Conservation (phyloP, 2,113 vertebrate species). For the Lathamus discolor region DNA sequence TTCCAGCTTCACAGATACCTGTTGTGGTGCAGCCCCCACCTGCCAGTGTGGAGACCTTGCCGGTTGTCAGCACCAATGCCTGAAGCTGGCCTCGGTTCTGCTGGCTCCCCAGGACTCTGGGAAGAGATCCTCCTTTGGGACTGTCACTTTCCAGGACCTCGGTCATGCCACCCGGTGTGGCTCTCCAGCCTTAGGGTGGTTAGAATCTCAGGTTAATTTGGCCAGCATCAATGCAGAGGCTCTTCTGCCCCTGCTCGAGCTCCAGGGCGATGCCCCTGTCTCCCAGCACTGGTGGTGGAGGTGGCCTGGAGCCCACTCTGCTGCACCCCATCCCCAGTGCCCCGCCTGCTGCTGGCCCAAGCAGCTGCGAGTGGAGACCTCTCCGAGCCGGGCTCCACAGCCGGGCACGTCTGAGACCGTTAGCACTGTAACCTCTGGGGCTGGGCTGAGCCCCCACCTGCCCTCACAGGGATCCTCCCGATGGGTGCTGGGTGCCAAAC, state of each 20-base stretch:
- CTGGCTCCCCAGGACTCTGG: background rate
- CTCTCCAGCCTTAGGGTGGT: background rate
- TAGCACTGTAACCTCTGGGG: constrained; percentile 48
- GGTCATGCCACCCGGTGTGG: accelerated
- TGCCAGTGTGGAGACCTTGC: background rate
- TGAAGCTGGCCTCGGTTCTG: background rate
- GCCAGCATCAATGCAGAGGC: background rate
- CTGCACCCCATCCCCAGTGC: background rate
- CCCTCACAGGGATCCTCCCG: background rate
- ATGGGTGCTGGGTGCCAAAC: constrained; percentile 2
- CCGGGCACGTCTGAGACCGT: background rate
- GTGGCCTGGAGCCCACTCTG: background rate
- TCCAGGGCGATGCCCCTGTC: background rate
- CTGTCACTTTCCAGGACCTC: background rate
- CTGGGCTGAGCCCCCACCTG: constrained; percentile 1
- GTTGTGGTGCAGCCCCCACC: background rate
- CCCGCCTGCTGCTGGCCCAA: background rate
- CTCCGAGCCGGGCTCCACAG: background rate
- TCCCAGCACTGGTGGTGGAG: background rate
- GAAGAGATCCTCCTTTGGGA: background rate
- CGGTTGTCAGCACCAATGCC: background rate
- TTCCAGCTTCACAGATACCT: background rate
- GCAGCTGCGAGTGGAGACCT: accelerated
- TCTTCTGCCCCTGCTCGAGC: background rate
- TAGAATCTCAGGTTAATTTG: constrained; percentile 59